Evolutionary conservation across 2,113 vertebrate species (phyloP), one percentile per base, ranked within the genome.

Genomic region (Tyto alba): DNA sequence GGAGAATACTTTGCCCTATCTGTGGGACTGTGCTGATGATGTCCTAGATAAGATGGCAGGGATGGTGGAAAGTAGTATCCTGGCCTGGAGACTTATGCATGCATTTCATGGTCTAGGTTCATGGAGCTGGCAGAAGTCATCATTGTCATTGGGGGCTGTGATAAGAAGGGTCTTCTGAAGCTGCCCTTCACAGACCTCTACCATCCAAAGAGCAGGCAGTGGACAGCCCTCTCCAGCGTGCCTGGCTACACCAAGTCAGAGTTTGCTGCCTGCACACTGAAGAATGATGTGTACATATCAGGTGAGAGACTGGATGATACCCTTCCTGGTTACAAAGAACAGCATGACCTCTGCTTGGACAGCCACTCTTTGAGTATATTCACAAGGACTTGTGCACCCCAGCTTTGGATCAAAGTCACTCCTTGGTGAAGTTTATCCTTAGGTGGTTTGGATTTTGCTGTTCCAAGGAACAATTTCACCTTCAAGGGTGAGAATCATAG

Each of bases 221-320:
- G 98, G 98, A 96, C 95, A 9, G 59, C 97, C 2, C 97, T 98
- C n/a, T 79, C 98, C 45, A 98, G 96, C 5, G 59, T 99, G 29
- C 98, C 98, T 1, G 98, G 98, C 34, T 98, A 98, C 63, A 96
- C 86, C 26, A 98, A 98, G 85, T 98, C 98, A 1, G 98, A 99
- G 79, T 99, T 98, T 55, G 98, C 98, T 8, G 88, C 97, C 41
- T 99, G 98, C 77, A 93, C 98, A 2, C 94, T 99, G 63, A 98
- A 98, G 79, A 99, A 99, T 3, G 97, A 99, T n/a, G 93, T 99
- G 85, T 99, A 98, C 47, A 80, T 99, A 64, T 98, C 98, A 45
- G 98, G 98, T 99, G 97, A 97, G 97, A 36, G 45, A n/a, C 22
- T 16, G 29, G 23, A 6, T 10, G 11, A 16, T 59, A n/a, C 45